phyloP scores from a whole-genome alignment of 2,888 invertebrate species.

The Nomada lathburiana region DNA sequence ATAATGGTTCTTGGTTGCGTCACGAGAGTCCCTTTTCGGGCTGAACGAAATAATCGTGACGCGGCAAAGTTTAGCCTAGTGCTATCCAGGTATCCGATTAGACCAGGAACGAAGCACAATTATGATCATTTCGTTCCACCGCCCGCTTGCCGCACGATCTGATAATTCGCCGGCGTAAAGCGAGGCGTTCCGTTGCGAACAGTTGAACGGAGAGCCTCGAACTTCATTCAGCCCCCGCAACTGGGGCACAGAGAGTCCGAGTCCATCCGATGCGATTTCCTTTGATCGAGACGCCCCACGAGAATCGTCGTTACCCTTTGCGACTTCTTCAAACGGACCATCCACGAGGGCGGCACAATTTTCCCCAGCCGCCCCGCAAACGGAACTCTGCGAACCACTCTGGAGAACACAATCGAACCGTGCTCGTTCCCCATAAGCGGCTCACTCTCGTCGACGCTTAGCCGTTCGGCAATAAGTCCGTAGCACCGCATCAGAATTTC shows the following conservation, averaged over 20 bases:
- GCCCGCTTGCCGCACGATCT: slow-evolving; percentile 19
- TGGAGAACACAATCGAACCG: not conserved
- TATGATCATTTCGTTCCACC: not conserved
- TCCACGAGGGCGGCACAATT: not conserved
- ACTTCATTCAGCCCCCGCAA: slow-evolving; percentile 47
- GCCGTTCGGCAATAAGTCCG: not conserved
- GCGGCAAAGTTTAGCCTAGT: too few species aligned
- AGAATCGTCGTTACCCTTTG: slow-evolving; percentile 19
- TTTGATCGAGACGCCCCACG: slow-evolving; percentile 31
- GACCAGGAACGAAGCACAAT: not conserved
- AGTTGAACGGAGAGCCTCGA: slow-evolving; percentile 32
- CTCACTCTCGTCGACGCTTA: not conserved
- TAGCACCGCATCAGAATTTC: slow-evolving; percentile 6
- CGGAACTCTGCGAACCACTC: not conserved
- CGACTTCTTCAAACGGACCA: slow-evolving; percentile 3
- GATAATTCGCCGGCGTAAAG: slow-evolving; percentile 32
- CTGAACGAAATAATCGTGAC: too few species aligned
- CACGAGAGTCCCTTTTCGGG: too few species aligned
- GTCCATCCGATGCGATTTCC: slow-evolving; percentile 42
- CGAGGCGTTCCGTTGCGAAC: slow-evolving; percentile 35
- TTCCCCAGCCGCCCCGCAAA: not conserved
- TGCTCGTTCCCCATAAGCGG: not conserved
- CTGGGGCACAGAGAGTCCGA: slow-evolving; percentile 46
- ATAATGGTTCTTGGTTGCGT: too few species aligned
- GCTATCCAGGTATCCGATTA: too few species aligned